A percentile compares a stretch with the other conserved stretches of the same genome.
phyloP scores from a whole-genome alignment of 2,888 invertebrate species.

The Frankliniella fusca region DNA sequence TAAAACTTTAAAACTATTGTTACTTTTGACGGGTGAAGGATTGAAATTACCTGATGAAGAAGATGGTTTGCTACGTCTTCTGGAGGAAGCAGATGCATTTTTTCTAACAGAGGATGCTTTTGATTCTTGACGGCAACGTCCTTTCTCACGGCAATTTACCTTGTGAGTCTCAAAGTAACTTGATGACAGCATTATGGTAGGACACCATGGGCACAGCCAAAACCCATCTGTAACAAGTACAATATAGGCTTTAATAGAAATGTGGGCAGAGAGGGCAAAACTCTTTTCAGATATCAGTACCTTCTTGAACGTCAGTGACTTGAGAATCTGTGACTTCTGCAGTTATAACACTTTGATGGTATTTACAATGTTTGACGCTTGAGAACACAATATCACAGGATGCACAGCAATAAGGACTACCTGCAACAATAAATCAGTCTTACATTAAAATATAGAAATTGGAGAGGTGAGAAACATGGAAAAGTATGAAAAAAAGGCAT shows the following conservation, averaged over 20 bases:
- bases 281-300: neutral
- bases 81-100: neutral
- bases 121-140: neutral
- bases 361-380: neutral
- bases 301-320: neutral
- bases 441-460: neutral
- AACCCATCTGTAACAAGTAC: neutral
- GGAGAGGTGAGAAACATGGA: neutral
- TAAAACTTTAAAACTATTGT: neutral
- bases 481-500: neutral
- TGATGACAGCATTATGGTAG: neutral
- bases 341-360: neutral
- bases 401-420: neutral
- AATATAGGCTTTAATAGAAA: neutral
- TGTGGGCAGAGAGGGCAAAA: neutral
- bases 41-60: neutral
- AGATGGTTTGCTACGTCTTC: neutral
- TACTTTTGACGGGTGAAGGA: neutral
- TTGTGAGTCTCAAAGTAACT: neutral
- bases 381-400: neutral
- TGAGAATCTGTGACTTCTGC: neutral
- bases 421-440: neutral
- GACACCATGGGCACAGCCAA: conserved; percentile 4
- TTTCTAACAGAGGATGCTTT: conserved; percentile 4
- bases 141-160: neutral